phyloP scores from a whole-genome alignment of 37 sponge, comb jelly and placozoan genomes.

The Cladorhizidae sp. region DNA sequence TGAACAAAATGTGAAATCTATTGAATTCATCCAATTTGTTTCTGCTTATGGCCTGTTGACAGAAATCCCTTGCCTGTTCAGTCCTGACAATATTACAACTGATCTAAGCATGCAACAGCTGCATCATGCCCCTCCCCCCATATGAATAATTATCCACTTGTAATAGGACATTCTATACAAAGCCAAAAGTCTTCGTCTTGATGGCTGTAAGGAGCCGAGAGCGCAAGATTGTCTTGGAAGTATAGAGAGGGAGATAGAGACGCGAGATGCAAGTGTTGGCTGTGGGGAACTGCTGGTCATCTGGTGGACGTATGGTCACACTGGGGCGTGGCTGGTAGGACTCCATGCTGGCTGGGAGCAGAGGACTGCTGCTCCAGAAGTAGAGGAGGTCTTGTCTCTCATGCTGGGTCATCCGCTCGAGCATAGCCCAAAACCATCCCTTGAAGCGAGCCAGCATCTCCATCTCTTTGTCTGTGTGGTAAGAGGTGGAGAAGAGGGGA shows the following conservation, averaged over 20 bases:
- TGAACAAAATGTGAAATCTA: no score
- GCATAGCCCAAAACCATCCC: slow-evolving; percentile 94
- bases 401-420: slow-evolving; percentile 81
- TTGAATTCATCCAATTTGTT: no score
- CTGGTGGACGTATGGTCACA: slow-evolving; percentile 88
- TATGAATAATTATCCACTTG: no score
- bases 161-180: no score
- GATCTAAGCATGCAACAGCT: no score
- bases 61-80: no score
- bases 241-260: slow-evolving; percentile 92
- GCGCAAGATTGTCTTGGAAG: slow-evolving; percentile 69
- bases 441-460: slow-evolving; percentile 73
- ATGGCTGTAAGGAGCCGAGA: slow-evolving; percentile 88
- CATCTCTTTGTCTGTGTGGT: slow-evolving; percentile 54
- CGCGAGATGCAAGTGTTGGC: slow-evolving; percentile 99
- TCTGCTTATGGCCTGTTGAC: no score
- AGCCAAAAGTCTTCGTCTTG: slow-evolving; percentile 95
- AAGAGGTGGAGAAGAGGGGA: not conserved
- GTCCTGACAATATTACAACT: no score
- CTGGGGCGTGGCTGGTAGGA: slow-evolving; percentile 94
- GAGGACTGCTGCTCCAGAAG: slow-evolving; percentile 97
- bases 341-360: slow-evolving; percentile 85
- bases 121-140: no score
- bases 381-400: slow-evolving; percentile 96
- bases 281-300: slow-evolving; percentile 94